phyloP scores from a whole-genome alignment of 2,888 invertebrate species.

The Dastarcus helophoroides region DNA sequence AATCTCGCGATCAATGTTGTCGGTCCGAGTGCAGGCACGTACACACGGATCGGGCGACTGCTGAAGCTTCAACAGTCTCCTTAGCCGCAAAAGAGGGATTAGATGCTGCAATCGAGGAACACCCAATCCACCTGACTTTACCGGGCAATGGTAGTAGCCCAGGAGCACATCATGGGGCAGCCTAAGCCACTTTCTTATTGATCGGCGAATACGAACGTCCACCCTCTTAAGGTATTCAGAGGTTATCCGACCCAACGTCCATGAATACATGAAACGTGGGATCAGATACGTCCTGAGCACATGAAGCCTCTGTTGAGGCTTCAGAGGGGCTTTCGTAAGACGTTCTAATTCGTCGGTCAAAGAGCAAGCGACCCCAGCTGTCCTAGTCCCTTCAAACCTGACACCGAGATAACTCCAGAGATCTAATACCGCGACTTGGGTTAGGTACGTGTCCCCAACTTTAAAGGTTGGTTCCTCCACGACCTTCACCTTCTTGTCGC shows the following conservation, averaged over 20 bases:
- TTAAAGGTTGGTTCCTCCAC: slow-evolving; percentile 4
- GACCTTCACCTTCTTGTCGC: not conserved
- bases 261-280: not conserved
- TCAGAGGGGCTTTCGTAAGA: not conserved
- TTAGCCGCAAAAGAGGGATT: no score
- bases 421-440: slow-evolving; percentile 13
- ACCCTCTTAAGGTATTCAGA: slow-evolving; percentile 15
- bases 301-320: not conserved
- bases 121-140: slow-evolving; percentile 22
- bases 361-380: not conserved
- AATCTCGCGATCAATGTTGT: no score
- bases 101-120: slow-evolving; percentile 17
- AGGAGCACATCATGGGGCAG: slow-evolving; percentile 23
- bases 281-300: not conserved
- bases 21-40: no score
- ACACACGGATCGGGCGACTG: no score
- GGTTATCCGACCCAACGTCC: not conserved
- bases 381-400: slow-evolving; percentile 17
- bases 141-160: slow-evolving; percentile 24
- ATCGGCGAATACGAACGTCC: slow-evolving; percentile 22
- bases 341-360: not conserved
- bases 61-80: no score
- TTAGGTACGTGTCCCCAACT: slow-evolving; percentile 6
- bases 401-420: slow-evolving; percentile 23
- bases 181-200: slow-evolving; percentile 22